Evolutionary conservation across 2,888 invertebrate species (phyloP).

Genomic region (Chymomyza fuscimana): DNA sequence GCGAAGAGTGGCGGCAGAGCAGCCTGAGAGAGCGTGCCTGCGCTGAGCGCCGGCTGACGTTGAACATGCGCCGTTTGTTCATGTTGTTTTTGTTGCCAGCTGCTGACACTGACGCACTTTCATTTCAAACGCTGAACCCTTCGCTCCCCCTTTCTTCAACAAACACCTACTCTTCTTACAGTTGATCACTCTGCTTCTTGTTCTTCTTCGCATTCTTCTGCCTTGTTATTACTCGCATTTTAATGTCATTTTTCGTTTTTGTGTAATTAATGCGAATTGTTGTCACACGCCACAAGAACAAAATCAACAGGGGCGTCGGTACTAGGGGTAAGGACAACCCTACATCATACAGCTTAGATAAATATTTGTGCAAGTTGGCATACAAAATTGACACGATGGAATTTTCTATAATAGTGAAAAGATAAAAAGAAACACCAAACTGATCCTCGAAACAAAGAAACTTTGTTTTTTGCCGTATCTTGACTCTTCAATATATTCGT

Average conservation of each 20-base stretch:
- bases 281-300: constrained; percentile 67
- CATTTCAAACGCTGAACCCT: background rate
- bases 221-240: constrained; percentile 23
- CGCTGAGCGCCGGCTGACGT: background rate
- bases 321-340: no score
- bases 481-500: no score
- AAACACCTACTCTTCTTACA: constrained; percentile 11
- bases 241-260: constrained; percentile 51
- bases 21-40: background rate
- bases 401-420: no score
- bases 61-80: background rate
- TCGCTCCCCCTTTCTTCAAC: background rate
- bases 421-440: no score
- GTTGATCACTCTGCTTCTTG: background rate
- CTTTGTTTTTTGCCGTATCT: no score
- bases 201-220: background rate
- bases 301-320: constrained; percentile 31
- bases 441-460: no score
- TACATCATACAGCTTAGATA: no score
- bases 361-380: no score
- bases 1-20: background rate
- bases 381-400: no score
- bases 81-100: background rate
- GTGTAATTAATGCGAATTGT: constrained; percentile 74
- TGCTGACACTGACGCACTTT: constrained; percentile 1